phyloP scores from a whole-genome alignment of 1,140 invertebrate species.

The Brachionus plicatilis region DNA sequence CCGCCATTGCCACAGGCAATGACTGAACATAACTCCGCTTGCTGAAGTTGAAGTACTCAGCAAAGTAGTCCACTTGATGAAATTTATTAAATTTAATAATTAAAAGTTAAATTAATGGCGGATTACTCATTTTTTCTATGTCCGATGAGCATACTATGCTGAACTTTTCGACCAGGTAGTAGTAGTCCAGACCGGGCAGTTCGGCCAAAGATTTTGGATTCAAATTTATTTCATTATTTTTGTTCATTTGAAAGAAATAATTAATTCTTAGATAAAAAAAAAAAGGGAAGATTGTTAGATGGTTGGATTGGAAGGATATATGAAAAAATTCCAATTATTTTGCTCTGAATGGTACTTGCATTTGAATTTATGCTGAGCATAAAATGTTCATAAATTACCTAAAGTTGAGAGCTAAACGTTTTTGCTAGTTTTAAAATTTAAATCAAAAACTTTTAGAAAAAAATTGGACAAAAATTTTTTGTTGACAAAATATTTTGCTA shows the following conservation, averaged over 20 bases:
- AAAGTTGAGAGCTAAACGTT: neutral
- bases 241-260: conserved; percentile 9
- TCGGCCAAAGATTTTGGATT: neutral
- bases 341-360: neutral
- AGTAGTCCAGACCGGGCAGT: neutral
- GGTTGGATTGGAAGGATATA: neutral
- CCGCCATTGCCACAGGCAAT: neutral
- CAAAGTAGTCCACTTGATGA: neutral
- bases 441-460: neutral
- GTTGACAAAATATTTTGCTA: neutral
- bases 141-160: neutral
- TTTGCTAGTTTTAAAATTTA: neutral
- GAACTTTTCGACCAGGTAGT: neutral
- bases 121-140: conserved; percentile 18
- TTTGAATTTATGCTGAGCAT: neutral
- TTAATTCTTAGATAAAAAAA: neutral
- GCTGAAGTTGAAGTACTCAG: neutral
- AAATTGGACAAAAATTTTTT: too few relatives aligned
- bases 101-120: neutral
- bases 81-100: too few relatives aligned
- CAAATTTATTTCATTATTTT: neutral
- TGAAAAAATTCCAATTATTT: conserved; percentile 19
- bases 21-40: neutral
- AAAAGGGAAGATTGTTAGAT: neutral
- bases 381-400: neutral